Percentiles rank a stretch among this genome's conserved stretches.
These are phyloP conservation scores for Pseudobourletiella spinata DNA, from an alignment of 1,140 invertebrate species.

Conservation along the genomic window DNA sequence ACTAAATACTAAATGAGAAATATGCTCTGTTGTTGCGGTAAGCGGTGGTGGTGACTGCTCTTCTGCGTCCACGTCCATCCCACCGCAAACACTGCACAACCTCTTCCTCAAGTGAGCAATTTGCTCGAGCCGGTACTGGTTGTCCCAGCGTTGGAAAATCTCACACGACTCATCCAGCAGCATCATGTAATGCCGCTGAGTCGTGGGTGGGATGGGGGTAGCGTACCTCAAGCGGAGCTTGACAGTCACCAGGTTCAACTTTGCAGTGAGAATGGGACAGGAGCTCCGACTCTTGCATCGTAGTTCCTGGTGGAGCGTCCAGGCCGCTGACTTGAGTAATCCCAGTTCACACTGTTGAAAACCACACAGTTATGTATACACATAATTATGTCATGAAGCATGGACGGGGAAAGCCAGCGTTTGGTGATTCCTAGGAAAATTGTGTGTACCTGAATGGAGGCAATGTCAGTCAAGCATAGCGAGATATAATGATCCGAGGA, in stretches of 20 bases:
- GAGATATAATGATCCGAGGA: constrained; percentile 26
- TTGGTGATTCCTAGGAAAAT: background rate
- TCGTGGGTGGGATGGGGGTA: background rate
- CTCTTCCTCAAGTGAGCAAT: constrained; percentile 8
- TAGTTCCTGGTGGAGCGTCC: constrained; percentile 23
- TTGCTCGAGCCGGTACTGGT: constrained; percentile 22
- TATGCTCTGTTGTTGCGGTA: too few species aligned
- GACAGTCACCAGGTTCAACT: constrained; percentile 12
- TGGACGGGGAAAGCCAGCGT: background rate
- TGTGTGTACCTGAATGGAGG: constrained; percentile 30
- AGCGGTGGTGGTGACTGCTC: background rate
- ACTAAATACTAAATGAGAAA: background rate
- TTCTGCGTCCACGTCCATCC: background rate
- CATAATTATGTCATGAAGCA: too few species aligned
- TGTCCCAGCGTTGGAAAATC: constrained; percentile 19
- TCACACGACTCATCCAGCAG: constrained; percentile 7
- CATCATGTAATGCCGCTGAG: background rate
- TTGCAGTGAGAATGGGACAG: constrained; percentile 15
- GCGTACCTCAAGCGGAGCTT: background rate
- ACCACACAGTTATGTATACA: too few species aligned
- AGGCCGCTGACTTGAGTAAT: constrained; percentile 6
- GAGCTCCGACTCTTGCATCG: constrained; percentile 13
- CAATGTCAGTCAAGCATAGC: constrained; percentile 18
- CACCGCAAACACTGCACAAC: background rate
- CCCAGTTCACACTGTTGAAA: constrained; percentile 23